These are phyloP conservation scores for Sardina pilchardus DNA, from an alignment of 2,113 vertebrate species.

Conservation along the genomic window DNA sequence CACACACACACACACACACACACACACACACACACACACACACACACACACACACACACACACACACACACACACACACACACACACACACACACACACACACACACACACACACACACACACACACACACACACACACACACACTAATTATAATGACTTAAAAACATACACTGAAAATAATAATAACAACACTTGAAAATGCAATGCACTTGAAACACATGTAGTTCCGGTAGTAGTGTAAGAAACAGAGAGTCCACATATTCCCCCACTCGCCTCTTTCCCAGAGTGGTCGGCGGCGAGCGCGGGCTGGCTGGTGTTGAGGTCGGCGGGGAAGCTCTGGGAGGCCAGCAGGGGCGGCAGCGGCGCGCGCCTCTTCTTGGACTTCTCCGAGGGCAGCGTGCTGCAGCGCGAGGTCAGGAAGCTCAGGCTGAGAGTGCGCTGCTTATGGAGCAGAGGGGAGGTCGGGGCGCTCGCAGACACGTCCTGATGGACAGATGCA, in stretches of 20 bases:
- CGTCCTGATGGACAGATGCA: conserved; percentile 60
- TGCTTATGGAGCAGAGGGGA: conserved; percentile 76
- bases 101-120: neutral
- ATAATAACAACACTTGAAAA: neutral
- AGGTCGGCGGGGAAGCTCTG: conserved; percentile 74
- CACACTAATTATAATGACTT: too few relatives aligned
- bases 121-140: conserved; percentile 2
- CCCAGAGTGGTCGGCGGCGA: conserved; percentile 26
- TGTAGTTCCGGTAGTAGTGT: too few relatives aligned
- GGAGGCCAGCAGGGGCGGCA: conserved; percentile 76
- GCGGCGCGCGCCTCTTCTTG: conserved; percentile 89
- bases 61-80: too few relatives aligned
- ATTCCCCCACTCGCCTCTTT: neutral
- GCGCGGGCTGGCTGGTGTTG: conserved; percentile 40
- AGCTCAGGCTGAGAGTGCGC: conserved; percentile 56
- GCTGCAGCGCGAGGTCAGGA: conserved; percentile 65
- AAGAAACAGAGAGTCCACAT: too few relatives aligned
- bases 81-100: too few relatives aligned
- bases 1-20: conserved; percentile 20
- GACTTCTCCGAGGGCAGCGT: conserved; percentile 70
- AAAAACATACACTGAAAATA: too few relatives aligned
- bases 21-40: too few relatives aligned
- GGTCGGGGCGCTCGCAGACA: conserved; percentile 72
- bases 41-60: neutral
- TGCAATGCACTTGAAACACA: too few relatives aligned